A percentile compares a stretch with the other conserved stretches of the same genome.
Conservation (phyloP, 2,113 vertebrate species). For the Podarcis cretensis region DNA sequence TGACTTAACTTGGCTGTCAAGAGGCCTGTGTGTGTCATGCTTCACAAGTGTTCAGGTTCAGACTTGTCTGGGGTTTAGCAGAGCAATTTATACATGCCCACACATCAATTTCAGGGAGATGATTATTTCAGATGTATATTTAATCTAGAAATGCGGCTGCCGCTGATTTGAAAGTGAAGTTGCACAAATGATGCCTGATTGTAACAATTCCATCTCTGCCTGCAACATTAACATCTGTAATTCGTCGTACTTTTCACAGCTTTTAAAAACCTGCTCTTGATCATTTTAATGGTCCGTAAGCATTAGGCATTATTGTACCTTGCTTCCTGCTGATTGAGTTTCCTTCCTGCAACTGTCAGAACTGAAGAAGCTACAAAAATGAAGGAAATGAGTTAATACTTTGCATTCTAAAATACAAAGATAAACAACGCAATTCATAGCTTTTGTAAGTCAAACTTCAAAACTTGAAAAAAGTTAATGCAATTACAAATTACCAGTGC, state of each 20-base stretch:
- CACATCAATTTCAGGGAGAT: slow-evolving; percentile 25
- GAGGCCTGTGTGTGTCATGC: neutral
- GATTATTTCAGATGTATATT: slow-evolving; percentile 24
- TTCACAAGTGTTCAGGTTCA: slow-evolving; percentile 24
- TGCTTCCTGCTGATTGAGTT: slow-evolving; percentile 26
- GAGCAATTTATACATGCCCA: slow-evolving; percentile 37
- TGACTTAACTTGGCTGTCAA: neutral
- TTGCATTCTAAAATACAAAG: slow-evolving; percentile 16
- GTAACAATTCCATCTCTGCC: slow-evolving; percentile 42
- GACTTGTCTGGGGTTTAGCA: slow-evolving; percentile 19
- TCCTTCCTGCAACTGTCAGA: slow-evolving; percentile 19
- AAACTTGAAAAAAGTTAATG: slow-evolving; percentile 18
- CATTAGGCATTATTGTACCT: neutral
- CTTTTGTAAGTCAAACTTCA: slow-evolving; percentile 5
- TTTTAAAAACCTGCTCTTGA: slow-evolving; percentile 45
- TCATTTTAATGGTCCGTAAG: neutral
- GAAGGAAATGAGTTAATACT: slow-evolving; percentile 23
- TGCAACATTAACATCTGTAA: slow-evolving; percentile 33
- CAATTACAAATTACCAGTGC: neutral
- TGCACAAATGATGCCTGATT: slow-evolving; percentile 22
- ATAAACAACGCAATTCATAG: neutral
- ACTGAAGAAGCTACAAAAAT: slow-evolving; percentile 12
- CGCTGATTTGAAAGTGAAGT: slow-evolving; percentile 48
- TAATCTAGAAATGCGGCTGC: slow-evolving; percentile 39
- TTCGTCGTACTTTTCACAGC: neutral